phyloP scores from a whole-genome alignment of 2,797 vertebrate genomes.

The Rhinatrema bivittatum region DNA sequence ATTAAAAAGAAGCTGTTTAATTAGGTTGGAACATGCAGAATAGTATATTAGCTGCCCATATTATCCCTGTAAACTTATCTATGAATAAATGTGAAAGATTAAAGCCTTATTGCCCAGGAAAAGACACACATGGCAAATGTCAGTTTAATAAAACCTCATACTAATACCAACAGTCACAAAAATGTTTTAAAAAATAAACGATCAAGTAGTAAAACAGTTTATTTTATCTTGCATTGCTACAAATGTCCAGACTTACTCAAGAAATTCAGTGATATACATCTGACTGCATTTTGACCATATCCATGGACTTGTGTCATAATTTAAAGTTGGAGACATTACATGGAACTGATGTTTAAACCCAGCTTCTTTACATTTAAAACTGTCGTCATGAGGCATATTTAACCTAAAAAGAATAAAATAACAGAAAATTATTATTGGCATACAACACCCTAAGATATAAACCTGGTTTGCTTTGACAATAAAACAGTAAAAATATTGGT shows the following conservation, averaged over 20 bases:
- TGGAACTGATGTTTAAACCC: conserved; percentile 87
- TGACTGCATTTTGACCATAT: conserved; percentile 97
- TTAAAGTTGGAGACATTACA: conserved; percentile 93
- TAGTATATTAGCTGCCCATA: no score
- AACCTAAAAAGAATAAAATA: conserved; percentile 63
- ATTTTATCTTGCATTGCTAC: no score
- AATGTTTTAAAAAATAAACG: background rate
- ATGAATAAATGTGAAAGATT: background rate
- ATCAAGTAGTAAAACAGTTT: no score
- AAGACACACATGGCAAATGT: background rate
- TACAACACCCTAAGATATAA: no score
- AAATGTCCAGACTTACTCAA: conserved; percentile 84
- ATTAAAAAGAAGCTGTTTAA: conserved; percentile 51
- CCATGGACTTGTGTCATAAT: conserved; percentile 92
- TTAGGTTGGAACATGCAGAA: background rate
- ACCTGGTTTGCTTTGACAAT: no score
- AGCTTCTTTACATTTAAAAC: conserved; percentile 86
- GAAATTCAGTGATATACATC: conserved; percentile 94
- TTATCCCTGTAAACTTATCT: no score
- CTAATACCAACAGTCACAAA: background rate
- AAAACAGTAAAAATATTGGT: no score
- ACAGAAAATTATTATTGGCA: no score
- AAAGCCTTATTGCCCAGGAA: background rate
- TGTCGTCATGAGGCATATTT: conserved; percentile 94
- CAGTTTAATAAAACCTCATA: background rate